Conservation (phyloP, 2,888 invertebrate genomes). For the Cheilosia soror region DNA sequence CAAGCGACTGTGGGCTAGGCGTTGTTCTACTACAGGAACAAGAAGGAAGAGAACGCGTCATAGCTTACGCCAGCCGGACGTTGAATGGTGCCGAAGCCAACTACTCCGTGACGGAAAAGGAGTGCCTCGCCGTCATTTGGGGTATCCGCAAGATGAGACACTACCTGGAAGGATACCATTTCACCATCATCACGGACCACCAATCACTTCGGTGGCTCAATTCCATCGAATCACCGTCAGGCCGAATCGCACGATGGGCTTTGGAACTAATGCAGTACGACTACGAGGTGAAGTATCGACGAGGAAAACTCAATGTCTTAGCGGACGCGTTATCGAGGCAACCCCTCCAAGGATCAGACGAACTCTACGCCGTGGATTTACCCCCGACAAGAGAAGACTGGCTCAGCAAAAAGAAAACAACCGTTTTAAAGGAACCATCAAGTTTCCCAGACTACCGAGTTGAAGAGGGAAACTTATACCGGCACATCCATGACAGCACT, state of each 20-base stretch:
- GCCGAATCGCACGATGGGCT: neutral
- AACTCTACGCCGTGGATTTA: neutral
- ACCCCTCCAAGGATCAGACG: neutral
- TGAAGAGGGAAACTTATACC: neutral
- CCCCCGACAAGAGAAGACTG: neutral
- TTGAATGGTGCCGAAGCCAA: neutral
- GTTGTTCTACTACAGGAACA: neutral
- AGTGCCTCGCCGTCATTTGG: neutral
- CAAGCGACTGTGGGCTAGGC: no score
- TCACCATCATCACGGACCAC: neutral
- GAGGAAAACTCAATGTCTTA: neutral
- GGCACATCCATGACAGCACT: neutral
- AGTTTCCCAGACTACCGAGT: neutral
- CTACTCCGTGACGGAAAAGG: neutral
- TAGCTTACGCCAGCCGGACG: neutral
- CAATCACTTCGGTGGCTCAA: neutral
- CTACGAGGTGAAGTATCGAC: neutral
- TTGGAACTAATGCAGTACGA: neutral
- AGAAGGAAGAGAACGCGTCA: no score
- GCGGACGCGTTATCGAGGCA: neutral
- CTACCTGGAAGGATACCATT: neutral
- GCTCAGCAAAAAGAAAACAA: no score
- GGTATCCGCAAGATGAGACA: neutral
- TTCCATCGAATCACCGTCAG: neutral
- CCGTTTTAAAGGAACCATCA: neutral